These are phyloP conservation scores for Astur gentilis DNA, from an alignment of 2,113 vertebrate species.

Conservation along the genomic window DNA sequence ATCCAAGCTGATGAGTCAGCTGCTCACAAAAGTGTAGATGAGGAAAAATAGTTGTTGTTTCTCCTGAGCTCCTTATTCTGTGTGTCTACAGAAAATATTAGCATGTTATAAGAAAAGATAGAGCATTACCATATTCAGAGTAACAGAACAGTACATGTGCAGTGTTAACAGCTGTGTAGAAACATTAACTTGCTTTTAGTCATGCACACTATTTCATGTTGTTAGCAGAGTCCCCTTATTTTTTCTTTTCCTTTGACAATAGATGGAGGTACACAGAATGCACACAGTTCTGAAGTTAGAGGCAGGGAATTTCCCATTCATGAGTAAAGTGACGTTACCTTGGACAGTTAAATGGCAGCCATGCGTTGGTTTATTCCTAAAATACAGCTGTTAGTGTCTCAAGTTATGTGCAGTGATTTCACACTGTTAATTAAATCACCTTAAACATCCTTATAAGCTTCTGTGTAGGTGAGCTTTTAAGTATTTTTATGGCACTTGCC, in stretches of 20 bases:
- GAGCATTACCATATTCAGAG: not conserved
- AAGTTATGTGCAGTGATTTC: not conserved
- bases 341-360: not conserved
- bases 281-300: not conserved
- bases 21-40: not conserved
- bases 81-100: not conserved
- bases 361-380: not conserved
- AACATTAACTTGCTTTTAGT: not conserved
- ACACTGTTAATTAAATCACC: not conserved
- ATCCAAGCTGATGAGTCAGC: not conserved
- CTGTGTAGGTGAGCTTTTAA: not conserved
- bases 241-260: not conserved
- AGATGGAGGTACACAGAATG: not conserved
- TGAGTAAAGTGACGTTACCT: not conserved
- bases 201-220: fast-evolving
- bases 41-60: not conserved
- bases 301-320: not conserved
- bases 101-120: not conserved
- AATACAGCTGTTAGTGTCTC: not conserved
- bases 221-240: not conserved
- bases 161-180: not conserved
- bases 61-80: not conserved
- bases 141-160: not conserved
- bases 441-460: not conserved
- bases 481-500: not conserved